Base-by-base conservation (phyloP, 1,140 invertebrate genomes). In the Acromyrmex echinatior region DNA sequence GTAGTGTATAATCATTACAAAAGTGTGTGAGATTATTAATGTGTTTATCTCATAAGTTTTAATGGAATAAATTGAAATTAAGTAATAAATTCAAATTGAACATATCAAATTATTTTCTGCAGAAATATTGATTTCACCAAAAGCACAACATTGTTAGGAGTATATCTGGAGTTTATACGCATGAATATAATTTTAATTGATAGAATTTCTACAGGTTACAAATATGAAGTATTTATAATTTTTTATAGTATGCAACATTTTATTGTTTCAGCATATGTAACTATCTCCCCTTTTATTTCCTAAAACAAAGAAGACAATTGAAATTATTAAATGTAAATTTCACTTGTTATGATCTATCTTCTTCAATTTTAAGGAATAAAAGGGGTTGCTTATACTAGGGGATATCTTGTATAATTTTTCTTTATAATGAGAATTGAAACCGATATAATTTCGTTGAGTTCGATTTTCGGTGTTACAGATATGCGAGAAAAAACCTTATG, bases 401-500 rank as follows among this genome's bases (percentile, higher is more conserved):
- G 39, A 70, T 70, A 51, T 49, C 7, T 62, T 77, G n/a, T 60
- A 60, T 76, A 35, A 76, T 76, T 76, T 56, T n/a, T 58, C 0
- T 77, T 77, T 62, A 9, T 28, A 76, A 60, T 39, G 35, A 62
- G 31, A 39, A 77, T 62, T 77, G 60, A 68, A 65, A 68, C 39
- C 18, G 12, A 28, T 68, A 53, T 80, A 70, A 71, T 80, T 80
- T 80, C 63, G 78, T 65, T 80, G 49, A 68, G 62, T 51, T 80
- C 18, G 77, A 80, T 70, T 68, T 70, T 80, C 74, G 74, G 62
- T 77, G 56, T 77, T 77, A 77, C 74, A 77, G 56, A 16, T 77
- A 77, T 45, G 74, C 74, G 31, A 77, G 56, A 77, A 62, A 77
- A 77, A 10, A 62, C 76, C 16, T 79, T 79, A 45, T 78, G 60